A percentile compares a stretch with the other conserved stretches of the same genome.
Conservation (phyloP, 2,113 vertebrate genomes). For the Dipodomys stephensi region DNA sequence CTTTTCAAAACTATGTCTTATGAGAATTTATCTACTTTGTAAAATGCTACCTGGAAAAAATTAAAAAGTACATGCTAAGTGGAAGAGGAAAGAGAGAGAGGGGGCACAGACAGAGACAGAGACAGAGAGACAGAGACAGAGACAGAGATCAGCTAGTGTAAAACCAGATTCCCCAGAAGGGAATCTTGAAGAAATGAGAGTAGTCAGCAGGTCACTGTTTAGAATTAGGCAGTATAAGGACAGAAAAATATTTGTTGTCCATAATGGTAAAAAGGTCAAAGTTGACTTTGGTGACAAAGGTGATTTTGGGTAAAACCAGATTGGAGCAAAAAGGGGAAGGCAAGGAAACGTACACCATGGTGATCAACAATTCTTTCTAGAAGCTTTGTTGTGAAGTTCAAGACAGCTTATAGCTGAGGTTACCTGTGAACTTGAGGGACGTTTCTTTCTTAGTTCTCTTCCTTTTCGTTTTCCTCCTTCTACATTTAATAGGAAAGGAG, state of each 20-base stretch:
- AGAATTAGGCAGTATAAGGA: background rate
- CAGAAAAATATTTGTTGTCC: background rate
- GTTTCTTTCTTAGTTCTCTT: background rate
- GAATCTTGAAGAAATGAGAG: background rate
- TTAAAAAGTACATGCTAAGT: too few relatives aligned
- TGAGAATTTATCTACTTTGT: too few relatives aligned
- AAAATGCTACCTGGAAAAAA: too few relatives aligned
- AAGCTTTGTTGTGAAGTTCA: background rate
- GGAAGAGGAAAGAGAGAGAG: too few relatives aligned
- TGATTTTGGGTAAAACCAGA: background rate
- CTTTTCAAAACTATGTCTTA: too few relatives aligned
- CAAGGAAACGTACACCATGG: background rate
- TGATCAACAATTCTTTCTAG: background rate
- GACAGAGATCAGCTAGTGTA: background rate
- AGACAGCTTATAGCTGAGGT: background rate
- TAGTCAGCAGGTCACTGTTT: background rate
- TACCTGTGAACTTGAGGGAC: background rate
- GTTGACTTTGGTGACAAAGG: background rate
- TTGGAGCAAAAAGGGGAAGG: background rate
- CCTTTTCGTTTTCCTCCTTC: too few relatives aligned
- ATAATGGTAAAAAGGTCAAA: background rate
- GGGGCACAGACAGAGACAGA: too few relatives aligned
- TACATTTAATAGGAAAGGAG: background rate
- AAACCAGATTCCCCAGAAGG: background rate
- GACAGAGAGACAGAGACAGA: background rate